Evolutionary conservation across 2,797 vertebrate species (phyloP).

Genomic region (Coregonus ussuriensis): DNA sequence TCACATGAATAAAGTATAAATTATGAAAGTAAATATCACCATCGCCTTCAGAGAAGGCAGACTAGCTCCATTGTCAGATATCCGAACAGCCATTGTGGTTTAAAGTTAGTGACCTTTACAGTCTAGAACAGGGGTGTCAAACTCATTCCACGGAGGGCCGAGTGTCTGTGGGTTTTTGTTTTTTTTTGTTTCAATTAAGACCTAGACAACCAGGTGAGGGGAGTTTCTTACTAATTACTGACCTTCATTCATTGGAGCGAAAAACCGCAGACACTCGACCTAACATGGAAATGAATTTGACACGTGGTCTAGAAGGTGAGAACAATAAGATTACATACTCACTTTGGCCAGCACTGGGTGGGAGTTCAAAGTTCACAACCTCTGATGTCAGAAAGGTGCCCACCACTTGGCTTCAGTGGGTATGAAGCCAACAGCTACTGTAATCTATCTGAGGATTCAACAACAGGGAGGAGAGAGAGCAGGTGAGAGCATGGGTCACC

Average conservation of each 20-base stretch:
- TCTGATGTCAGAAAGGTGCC: not conserved
- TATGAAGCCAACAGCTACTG: not conserved
- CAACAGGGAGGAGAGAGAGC: constrained; percentile 35
- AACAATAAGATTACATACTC: not conserved
- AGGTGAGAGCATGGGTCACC: constrained; percentile 58
- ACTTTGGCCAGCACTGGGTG: constrained; percentile 4
- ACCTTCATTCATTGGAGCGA: too few relatives aligned
- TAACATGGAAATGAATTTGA: too few relatives aligned
- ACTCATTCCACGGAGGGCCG: too few relatives aligned
- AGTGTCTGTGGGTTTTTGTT: too few relatives aligned
- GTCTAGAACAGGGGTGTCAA: not conserved
- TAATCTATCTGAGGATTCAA: constrained; percentile 20
- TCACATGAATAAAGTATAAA: not conserved
- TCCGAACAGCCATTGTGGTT: too few relatives aligned
- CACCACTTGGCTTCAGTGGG: not conserved
- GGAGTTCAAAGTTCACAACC: not conserved
- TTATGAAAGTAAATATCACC: not conserved
- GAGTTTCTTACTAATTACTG: too few relatives aligned
- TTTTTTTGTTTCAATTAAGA: too few relatives aligned
- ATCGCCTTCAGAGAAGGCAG: not conserved
- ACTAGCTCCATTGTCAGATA: not conserved
- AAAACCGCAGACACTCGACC: too few relatives aligned
- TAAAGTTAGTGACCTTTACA: not conserved
- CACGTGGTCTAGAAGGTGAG: not conserved
- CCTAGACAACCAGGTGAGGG: too few relatives aligned